Evolutionary conservation across 1,140 invertebrate species (phyloP), one percentile per base, ranked within the genome.

Genomic region (Mercenaria mercenaria): DNA sequence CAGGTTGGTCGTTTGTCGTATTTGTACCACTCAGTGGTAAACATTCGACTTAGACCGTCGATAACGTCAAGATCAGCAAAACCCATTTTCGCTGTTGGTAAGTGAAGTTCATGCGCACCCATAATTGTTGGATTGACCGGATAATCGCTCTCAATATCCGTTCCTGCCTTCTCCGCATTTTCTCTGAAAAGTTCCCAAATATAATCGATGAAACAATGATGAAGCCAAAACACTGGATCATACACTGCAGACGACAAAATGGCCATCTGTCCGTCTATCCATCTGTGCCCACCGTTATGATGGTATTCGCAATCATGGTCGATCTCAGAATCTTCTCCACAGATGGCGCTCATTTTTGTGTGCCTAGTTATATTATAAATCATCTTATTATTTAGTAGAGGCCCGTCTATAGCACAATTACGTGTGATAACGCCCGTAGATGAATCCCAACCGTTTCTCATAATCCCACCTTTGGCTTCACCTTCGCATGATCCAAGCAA

Each of bases 181-280:
- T 89, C 56, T n/a, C 94, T 74, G 81, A 94, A 95, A 47, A 91
- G 52, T 82, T 95, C 93, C 94, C 94, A 95, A 11, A 95, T 61
- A 50, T 92, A 93, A 88, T 96, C 96, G 59, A 96, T 92, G 90
- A 95, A 96, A 26, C 90, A 74, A 89, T 96, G 96, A 90, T 96
- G 96, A 79, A 96, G 72, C 91, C 94, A 96, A 90, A 96, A 96
- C 23, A 96, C 90, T 0, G 94, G 94, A 88, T 96, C 96, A 80
- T 94, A 96, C 37, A 95, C 89, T 13, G 95, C 92, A 0, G 95
- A 95, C 29, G 92, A 89, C 23, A 95, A 67, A 41, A 89, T 84
- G 1, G 72, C 91, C 93, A 95, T 94, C 69, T 93, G 90, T 1
- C 95, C 95, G 29, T 95, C 95, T 26, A 94, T 79, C 79, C 90